Conservation (phyloP, 1,140 invertebrate species). For the Anagrus nilaparvatae region DNA sequence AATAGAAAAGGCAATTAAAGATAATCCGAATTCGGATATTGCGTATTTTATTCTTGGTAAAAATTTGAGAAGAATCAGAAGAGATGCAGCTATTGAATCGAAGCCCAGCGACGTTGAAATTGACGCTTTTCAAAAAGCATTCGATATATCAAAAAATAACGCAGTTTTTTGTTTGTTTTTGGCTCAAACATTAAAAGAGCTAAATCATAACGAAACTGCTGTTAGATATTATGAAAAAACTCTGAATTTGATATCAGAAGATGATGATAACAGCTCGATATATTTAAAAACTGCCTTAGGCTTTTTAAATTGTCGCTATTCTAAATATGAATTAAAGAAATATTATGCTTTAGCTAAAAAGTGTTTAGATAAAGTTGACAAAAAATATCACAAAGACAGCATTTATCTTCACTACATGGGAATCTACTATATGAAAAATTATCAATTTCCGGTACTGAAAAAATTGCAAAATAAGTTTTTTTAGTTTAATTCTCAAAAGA, state of each 20-base stretch:
- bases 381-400: neutral
- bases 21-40: neutral
- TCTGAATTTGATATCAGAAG: neutral
- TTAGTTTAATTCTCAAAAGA: too few species aligned
- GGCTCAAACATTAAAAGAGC: constrained; percentile 4
- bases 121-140: neutral
- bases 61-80: constrained; percentile 4
- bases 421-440: neutral
- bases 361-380: neutral
- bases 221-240: neutral
- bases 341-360: neutral
- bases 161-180: neutral
- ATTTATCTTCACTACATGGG: constrained; percentile 6
- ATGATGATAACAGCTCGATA: neutral
- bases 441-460: constrained; percentile 2
- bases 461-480: too few species aligned
- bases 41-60: constrained; percentile 6
- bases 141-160: neutral
- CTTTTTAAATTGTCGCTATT: too few species aligned
- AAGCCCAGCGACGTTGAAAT: neutral
- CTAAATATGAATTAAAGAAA: neutral
- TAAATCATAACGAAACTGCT: neutral
- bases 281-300: constrained; percentile 1
- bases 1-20: neutral
- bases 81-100: neutral